Evolutionary conservation across 2,888 invertebrate species (phyloP).

Genomic region (Drosophila monieri): DNA sequence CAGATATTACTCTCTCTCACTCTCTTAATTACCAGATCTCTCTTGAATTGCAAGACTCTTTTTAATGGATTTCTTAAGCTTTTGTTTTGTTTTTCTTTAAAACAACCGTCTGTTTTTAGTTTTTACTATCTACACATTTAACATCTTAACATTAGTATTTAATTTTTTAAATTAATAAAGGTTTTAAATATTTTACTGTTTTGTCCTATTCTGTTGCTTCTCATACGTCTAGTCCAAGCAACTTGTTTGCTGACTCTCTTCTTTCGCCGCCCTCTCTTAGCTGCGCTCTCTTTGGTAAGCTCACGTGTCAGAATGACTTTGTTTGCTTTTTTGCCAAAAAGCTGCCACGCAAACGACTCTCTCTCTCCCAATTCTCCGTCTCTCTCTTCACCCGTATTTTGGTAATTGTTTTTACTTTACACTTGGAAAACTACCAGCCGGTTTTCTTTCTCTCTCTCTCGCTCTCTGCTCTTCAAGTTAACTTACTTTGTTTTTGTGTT

Average conservation of each 20-base stretch:
- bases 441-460: slow-evolving; percentile 43
- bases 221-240: slow-evolving; percentile 9
- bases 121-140: neutral
- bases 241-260: slow-evolving; percentile 38
- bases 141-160: too few relatives aligned
- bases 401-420: slow-evolving; percentile 58
- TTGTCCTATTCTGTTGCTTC: neutral
- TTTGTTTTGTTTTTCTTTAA: neutral
- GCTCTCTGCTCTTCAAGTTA: slow-evolving; percentile 8
- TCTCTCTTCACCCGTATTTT: slow-evolving; percentile 5
- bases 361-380: neutral
- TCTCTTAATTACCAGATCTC: neutral
- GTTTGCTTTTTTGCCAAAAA: slow-evolving; percentile 31
- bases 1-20: slow-evolving; percentile 19
- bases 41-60: neutral
- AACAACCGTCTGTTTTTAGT: neutral
- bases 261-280: neutral
- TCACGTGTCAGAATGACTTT: slow-evolving; percentile 41
- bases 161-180: too few relatives aligned
- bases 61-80: neutral
- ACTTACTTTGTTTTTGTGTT: slow-evolving; percentile 2
- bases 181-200: neutral
- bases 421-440: slow-evolving; percentile 59
- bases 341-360: slow-evolving; percentile 40
- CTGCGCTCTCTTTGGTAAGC: slow-evolving; percentile 9